Base-by-base conservation (phyloP, 2,113 vertebrate species). In the Paratilapia polleni region DNA sequence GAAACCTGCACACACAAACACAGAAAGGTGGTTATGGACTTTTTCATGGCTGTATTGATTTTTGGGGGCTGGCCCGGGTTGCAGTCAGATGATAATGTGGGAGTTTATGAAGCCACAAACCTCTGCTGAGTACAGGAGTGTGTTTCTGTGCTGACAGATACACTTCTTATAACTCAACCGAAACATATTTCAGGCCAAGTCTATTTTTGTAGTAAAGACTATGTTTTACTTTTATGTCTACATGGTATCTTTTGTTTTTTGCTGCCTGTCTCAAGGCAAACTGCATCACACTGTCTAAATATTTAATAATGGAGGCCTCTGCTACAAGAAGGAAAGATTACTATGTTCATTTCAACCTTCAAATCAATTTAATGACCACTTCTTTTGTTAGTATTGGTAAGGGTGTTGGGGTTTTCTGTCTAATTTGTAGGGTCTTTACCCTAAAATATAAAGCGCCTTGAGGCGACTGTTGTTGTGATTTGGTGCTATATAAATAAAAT, bases 1-100 rank as follows among this genome's bases (percentile, higher is more conserved):
- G 83, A 57, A 94, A 94, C 87, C 92, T 94, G 82, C 75, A 80
- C 13, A 73, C 17, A 81, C 14, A 62, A 14, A 74, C 2, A 79
- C 22, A 81, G 19, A 81, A 20, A 49, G 17, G 8, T 6, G 15
- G 14, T 74, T 15, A 20, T 26, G 1, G 49, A 0, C 36, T 17
- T 14, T 52, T 15, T 56, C 7, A 22, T 0, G 20, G 20, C 34
- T 36, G 52, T 38, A n/a, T 74, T 14, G 0, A 54, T n/a, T 47
- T 12, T 54, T 52, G 47, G 70, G 70, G 49, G 20, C 20, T 75
- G 34, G 52, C 34, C 49, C 28, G 3, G 8, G 52, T 38, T 57
- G 20, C n/a, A 11, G 8, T 24, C 12, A 26, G 22, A 22, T 22
- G 61, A 63, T 10, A 34, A 36, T 6, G 5, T 14, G 14, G 13